Percentiles rank a stretch among this genome's conserved stretches.
Conservation (phyloP, 2,797 vertebrate genomes). For the Falco naumanni region DNA sequence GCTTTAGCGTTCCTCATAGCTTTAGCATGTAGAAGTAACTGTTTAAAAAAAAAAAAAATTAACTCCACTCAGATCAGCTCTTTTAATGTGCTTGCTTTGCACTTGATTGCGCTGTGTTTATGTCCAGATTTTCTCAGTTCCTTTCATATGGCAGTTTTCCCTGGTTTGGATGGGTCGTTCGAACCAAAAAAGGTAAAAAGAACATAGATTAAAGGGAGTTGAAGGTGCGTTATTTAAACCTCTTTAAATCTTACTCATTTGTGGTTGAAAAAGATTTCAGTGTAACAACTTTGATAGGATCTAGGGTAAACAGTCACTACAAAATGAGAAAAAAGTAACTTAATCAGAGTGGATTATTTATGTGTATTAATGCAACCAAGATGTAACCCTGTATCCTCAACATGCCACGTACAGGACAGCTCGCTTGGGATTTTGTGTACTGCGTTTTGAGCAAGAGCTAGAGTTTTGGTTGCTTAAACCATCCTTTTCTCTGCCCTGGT, state of each 20-base stretch:
- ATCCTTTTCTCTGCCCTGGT: neutral
- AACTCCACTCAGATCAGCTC: neutral
- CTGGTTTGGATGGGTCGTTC: neutral
- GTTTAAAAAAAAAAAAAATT: neutral
- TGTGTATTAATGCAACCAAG: neutral
- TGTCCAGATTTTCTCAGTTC: neutral
- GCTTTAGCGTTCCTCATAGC: neutral
- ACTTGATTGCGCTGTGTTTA: neutral
- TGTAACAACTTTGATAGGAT: neutral
- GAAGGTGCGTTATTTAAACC: neutral
- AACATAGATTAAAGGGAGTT: neutral
- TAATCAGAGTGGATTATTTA: neutral
- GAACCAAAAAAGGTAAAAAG: neutral
- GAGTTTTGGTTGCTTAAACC: neutral
- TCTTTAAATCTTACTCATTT: neutral
- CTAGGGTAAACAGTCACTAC: neutral
- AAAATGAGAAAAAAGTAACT: neutral
- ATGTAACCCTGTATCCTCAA: neutral
- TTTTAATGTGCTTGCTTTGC: constrained; percentile 13
- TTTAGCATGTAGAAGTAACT: neutral
- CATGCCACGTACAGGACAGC: neutral
- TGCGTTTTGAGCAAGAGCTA: neutral
- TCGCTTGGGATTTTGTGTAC: neutral
- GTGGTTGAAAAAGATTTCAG: neutral
- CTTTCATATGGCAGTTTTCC: neutral